Evolutionary conservation across 2,113 vertebrate genomes (phyloP), one percentile per base, ranked within the genome.

Genomic region (Leuciscus idus): DNA sequence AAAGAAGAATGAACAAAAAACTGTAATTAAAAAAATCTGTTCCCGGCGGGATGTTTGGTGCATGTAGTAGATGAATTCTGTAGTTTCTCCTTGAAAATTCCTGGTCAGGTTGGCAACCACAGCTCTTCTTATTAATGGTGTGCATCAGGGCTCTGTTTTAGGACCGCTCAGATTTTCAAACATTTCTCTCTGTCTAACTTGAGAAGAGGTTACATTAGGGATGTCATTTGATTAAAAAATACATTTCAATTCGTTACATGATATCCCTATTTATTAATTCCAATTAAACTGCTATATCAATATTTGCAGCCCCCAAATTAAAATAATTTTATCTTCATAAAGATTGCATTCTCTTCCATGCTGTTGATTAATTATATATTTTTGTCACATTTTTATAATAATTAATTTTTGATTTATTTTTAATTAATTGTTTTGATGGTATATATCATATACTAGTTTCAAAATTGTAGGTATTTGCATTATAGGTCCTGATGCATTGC

Each of bases 71-170:
- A 74, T 74, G 8, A 75, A 36, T 55, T 12, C 1, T 59, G 28
- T 73, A 26, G 36, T 46, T 21, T 57, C 28, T 48, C 57, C 68
- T 84, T 68, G 61, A 84, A 75, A 86, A 84, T 48, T 73, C 73
- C 78, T 72, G 50, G 82, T 50, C 62, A 36, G 43, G 85, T 70
- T 84, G 84, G 86, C 83, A 89, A 85, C 83, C 80, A 83, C 55
- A 75, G 86, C 83, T 82, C 86, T 84, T 84, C 9, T 50, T 68
- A 52, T 74, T 23, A 9, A 68, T 75, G 74, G 48, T 33, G 76
- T 76, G 55, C 83, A 80, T 8, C 84, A 83, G 48, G 84, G 86
- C 59, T 61, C 23, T 68, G 46, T 79, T 4, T 36, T 80, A 19
- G 36, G 52, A 57, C 15, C 8, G 6, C 15, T 70, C 66, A 70